Evolutionary conservation across 2,113 vertebrate species (phyloP), one percentile per base, ranked within the genome.

Genomic region (Rostratula benghalensis): DNA sequence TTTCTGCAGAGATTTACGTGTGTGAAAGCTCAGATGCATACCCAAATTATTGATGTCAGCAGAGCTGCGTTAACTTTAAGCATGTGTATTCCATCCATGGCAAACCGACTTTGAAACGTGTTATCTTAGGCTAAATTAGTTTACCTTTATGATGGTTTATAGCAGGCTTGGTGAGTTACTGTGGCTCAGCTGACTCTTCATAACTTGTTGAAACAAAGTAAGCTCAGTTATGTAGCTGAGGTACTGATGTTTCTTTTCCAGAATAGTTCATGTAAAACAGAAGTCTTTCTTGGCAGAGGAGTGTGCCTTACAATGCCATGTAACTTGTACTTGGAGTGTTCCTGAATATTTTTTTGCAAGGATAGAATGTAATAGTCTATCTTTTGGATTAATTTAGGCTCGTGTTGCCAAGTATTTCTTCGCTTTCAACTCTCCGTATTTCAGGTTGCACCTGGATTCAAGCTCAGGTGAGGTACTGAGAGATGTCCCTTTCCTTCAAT

Each of bases 161-260:
- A 61, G 43, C 39, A 71, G 39, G 46, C 43, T 92, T 89, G 63
- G 16, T 3, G 11, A 39, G 73, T 82, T 94, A 35, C 64, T 71
- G 43, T 20, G 27, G 18, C 54, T 87, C 21, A 0, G 45, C 56
- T 83, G 65, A 54, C 64, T 11, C 17, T 84, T 43, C 10, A 0
- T 31, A 51, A 79, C 30, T 78, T 87, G 46, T 64, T 92, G 64
- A 92, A 96, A 82, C 80, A 78, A 84, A 77, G 63, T 70, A 74
- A 90, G 48, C 56, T 89, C 9, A 1, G 10, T 71, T 83, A 43
- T 27, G 5, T 27, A 67, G 39, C 56, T 70, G 51, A 93, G 60
- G 21, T 54, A 53, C 56, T 78, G 60, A 70, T 16, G 6, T 60
- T 87, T 56, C 35, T 46, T 81, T 78, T 71, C 60, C 68, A 56